Percentiles rank a stretch among this genome's conserved stretches.
phyloP scores from a whole-genome alignment of 2,113 vertebrate genomes.

The Herpetotheres cachinnans region DNA sequence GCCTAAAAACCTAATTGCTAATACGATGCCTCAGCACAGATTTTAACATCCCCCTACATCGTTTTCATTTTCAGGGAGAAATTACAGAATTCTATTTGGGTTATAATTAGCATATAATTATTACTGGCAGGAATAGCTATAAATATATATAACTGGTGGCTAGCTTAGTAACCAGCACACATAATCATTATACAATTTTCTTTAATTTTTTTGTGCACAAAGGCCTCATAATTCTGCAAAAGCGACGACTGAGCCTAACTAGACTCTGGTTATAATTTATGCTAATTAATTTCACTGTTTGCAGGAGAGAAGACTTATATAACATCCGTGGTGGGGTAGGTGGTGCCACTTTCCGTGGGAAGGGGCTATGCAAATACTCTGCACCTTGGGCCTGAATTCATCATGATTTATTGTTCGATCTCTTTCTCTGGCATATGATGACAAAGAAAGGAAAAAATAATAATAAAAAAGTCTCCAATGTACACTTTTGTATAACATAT shows the following conservation, averaged over 20 bases:
- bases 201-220: conserved; percentile 45
- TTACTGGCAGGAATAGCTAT: conserved; percentile 46
- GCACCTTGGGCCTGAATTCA: not conserved
- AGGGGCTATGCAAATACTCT: not conserved
- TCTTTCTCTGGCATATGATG: not conserved
- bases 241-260: not conserved
- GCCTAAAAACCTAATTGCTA: conserved; percentile 26
- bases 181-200: conserved; percentile 64
- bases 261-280: conserved; percentile 37
- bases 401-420: not conserved
- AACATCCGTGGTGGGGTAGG: not conserved
- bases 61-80: conserved; percentile 41
- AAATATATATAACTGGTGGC: conserved; percentile 54
- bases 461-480: not conserved
- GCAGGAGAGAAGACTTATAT: conserved; percentile 20
- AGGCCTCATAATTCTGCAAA: conserved; percentile 30
- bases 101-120: conserved; percentile 72
- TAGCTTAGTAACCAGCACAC: conserved; percentile 50
- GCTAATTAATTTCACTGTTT: conserved; percentile 51
- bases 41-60: conserved; percentile 21
- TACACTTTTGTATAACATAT: not conserved
- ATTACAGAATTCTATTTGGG: conserved; percentile 45
- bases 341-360: not conserved
- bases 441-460: not conserved
- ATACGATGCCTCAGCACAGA: not conserved